Evolutionary conservation across 2,888 invertebrate species (phyloP), one percentile per base, ranked within the genome.

Genomic region (Teleogryllus oceanicus): DNA sequence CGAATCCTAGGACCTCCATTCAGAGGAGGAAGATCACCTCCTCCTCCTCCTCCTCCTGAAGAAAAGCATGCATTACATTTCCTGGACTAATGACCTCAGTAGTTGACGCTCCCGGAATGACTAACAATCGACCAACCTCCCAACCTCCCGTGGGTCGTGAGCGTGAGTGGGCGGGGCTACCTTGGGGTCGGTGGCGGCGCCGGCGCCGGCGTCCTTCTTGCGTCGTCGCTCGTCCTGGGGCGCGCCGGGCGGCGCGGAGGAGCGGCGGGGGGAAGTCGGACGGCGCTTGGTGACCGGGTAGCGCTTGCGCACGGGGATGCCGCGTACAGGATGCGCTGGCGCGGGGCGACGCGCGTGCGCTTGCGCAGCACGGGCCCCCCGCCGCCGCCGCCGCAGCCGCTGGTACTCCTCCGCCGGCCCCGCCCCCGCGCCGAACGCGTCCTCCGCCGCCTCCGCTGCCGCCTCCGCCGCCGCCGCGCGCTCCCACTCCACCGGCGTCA

Each of bases 281-380:
- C 78, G 92, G 2, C 93, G 89, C 85, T 93, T 93, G 4, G 91
- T 87, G 0, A 93, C 91, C 1, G 92, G 92, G 84, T 92, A 93
- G 5, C 92, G 89, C 86, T 92, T 93, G 11, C 80, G 78, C 62
- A 8, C 37, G 1, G 37, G 18, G 49, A 81, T 37, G 24, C 78
- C 10, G 51, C 74, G 50, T 51, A 50, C 21, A 37, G 5, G 16
- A 74, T 2, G 24, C 24, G n/a, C 49, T 49, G 3, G 24, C 24
- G 24, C 24, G 24, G 24, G 24, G 24, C 24, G 24, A 24, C 24
- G 24, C 24, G 24, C 24, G 24, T 24, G 50, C 78, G 50, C 50
- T 50, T 78, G 78, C 18, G 50, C 78, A 20, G 50, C 16, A 77
- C 16, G 49, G 16, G 13, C 49, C 20, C 49, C n/a, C 51, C 78